Evolutionary conservation across 2,113 vertebrate species (phyloP).

Genomic region (Burhinus bistriatus): DNA sequence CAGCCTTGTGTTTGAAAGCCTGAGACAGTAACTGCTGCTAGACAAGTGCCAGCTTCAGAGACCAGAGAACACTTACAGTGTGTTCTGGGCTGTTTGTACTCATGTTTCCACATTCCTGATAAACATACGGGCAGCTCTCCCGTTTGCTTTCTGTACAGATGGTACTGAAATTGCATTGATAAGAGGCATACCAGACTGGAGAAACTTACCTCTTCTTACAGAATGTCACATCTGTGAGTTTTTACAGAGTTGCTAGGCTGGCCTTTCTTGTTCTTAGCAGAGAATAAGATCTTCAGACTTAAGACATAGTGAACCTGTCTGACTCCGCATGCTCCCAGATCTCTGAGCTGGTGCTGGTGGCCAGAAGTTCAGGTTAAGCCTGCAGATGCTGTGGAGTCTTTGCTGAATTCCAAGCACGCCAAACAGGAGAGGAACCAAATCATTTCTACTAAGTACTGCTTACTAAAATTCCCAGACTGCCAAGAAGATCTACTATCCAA

Average conservation of each 20-base stretch:
- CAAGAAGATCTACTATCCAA: not conserved
- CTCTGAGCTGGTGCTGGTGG: no score
- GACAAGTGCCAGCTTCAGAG: not conserved
- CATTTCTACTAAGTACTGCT: not conserved
- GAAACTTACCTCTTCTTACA: not conserved
- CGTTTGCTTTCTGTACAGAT: not conserved
- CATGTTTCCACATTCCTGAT: not conserved
- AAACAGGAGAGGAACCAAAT: not conserved
- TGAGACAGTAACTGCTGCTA: not conserved
- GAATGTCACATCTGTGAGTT: fast-evolving
- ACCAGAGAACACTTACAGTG: not conserved
- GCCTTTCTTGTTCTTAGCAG: not conserved
- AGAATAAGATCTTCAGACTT: not conserved
- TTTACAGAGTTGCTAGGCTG: not conserved
- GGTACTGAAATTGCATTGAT: not conserved
- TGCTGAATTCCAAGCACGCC: not conserved
- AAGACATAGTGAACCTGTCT: not conserved
- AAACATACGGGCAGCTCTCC: not conserved
- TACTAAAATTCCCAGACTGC: not conserved
- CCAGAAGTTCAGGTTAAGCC: not conserved
- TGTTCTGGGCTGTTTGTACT: not conserved
- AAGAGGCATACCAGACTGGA: not conserved
- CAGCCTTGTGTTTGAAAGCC: not conserved
- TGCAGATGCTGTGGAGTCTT: not conserved
- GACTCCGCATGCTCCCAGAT: not conserved